phyloP scores from a whole-genome alignment of 1,140 invertebrate species.

The Lordiphosa collinella region DNA sequence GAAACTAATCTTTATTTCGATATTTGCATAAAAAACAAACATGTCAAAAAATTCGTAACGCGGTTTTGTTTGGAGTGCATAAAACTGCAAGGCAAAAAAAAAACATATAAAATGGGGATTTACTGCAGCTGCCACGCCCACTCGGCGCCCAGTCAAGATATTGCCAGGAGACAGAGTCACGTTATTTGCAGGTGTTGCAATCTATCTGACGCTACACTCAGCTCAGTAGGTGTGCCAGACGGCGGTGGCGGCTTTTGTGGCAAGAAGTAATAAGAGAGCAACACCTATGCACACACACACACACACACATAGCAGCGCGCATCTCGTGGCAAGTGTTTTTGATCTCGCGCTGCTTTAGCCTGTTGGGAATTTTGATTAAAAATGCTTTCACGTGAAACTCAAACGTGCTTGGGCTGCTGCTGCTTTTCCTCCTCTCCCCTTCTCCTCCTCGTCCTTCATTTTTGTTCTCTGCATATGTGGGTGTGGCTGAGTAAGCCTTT shows the following conservation, averaged over 20 bases:
- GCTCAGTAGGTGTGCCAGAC: constrained; percentile 5
- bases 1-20: constrained; percentile 71
- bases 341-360: constrained; percentile 74
- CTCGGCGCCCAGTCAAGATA: constrained; percentile 26
- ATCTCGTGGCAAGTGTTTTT: constrained; percentile 70
- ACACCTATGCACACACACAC: constrained; percentile 4
- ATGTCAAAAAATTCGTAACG: constrained; percentile 60
- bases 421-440: background rate
- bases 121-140: constrained; percentile 49
- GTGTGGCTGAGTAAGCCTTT: constrained; percentile 4
- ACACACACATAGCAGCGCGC: constrained; percentile 21
- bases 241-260: constrained; percentile 52
- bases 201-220: constrained; percentile 48
- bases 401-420: constrained; percentile 55
- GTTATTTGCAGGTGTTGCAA: constrained; percentile 77
- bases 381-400: constrained; percentile 75
- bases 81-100: constrained; percentile 49
- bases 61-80: constrained; percentile 39
- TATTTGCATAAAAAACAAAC: constrained; percentile 72
- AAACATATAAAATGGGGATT: constrained; percentile 34
- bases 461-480: constrained; percentile 25
- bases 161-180: constrained; percentile 65
- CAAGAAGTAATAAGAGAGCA: constrained; percentile 47
- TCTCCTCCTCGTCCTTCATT: constrained; percentile 14
- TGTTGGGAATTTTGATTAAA: constrained; percentile 78